Conservation (phyloP, 2,888 invertebrate species). For the Philhelius pedissequus region DNA sequence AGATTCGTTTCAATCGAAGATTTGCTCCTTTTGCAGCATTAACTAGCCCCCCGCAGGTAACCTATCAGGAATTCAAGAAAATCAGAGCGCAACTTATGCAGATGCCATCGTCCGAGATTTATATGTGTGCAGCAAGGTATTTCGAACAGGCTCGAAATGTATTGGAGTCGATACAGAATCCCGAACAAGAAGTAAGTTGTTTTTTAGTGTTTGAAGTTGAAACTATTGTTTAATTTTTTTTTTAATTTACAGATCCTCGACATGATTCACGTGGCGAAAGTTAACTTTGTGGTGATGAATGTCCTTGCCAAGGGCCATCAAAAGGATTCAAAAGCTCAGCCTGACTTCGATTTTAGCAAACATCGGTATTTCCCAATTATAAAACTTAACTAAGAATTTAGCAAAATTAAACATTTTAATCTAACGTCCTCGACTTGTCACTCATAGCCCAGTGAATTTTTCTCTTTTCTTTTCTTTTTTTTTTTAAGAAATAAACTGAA, state of each 20-base stretch:
- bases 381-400: slow-evolving; percentile 80
- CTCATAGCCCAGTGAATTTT: neutral
- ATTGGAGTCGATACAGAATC: slow-evolving; percentile 89
- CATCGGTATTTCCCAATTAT: slow-evolving; percentile 96
- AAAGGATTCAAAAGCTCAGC: slow-evolving; percentile 89
- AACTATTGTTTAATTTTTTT: slow-evolving; percentile 33
- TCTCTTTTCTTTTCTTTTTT: neutral
- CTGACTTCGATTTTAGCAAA: slow-evolving; percentile 93
- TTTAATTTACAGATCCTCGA: slow-evolving; percentile 85
- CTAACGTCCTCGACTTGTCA: neutral
- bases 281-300: slow-evolving; percentile 97
- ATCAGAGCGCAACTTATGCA: slow-evolving; percentile 86
- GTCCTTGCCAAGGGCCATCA: slow-evolving; percentile 95
- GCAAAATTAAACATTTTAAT: neutral
- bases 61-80: slow-evolving; percentile 92
- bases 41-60: slow-evolving; percentile 93
- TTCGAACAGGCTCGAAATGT: slow-evolving; percentile 94
- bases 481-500: slow-evolving; percentile 39
- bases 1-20: slow-evolving; percentile 95
- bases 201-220: neutral
- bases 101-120: slow-evolving; percentile 83
- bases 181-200: slow-evolving; percentile 86
- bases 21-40: slow-evolving; percentile 93
- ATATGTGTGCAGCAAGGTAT: slow-evolving; percentile 92
- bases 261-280: slow-evolving; percentile 94